phyloP scores from a whole-genome alignment of 2,888 invertebrate species.

The Temnothorax unifasciatus region DNA sequence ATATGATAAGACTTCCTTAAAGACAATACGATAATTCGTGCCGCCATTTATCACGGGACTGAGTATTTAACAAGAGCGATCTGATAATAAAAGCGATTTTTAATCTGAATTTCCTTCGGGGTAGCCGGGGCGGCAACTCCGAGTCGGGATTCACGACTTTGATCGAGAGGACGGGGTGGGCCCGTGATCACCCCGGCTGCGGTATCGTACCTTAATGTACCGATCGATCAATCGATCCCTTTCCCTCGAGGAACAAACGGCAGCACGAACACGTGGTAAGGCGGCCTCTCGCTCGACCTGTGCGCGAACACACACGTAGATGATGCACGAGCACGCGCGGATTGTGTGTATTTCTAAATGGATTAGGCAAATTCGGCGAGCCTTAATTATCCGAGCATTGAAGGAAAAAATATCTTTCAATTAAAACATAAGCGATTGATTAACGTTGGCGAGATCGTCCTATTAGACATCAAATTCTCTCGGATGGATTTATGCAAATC shows the following conservation, averaged over 20 bases:
- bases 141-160: slow-evolving; percentile 57
- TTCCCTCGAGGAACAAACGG: slow-evolving; percentile 43
- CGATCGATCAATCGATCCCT: slow-evolving; percentile 75
- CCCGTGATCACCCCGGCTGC: slow-evolving; percentile 56
- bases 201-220: slow-evolving; percentile 61
- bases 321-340: slow-evolving; percentile 15
- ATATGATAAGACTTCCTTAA: slow-evolving; percentile 26
- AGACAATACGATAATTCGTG: slow-evolving; percentile 56
- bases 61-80: slow-evolving; percentile 39
- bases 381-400: slow-evolving; percentile 40
- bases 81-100: slow-evolving; percentile 49
- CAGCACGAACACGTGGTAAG: slow-evolving; percentile 50
- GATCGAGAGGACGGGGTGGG: slow-evolving; percentile 62
- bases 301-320: slow-evolving; percentile 28
- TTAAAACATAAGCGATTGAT: slow-evolving; percentile 1
- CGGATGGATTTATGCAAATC: background rate
- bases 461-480: background rate
- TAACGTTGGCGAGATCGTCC: background rate
- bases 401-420: background rate
- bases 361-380: slow-evolving; percentile 68
- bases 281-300: slow-evolving; percentile 30
- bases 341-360: slow-evolving; percentile 61
- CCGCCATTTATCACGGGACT: slow-evolving; percentile 58
- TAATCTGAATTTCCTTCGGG: slow-evolving; percentile 45
- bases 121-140: slow-evolving; percentile 45